Evolutionary conservation across 2,888 invertebrate genomes (phyloP), one percentile per base, ranked within the genome.

Genomic region (Lissonota sp.): DNA sequence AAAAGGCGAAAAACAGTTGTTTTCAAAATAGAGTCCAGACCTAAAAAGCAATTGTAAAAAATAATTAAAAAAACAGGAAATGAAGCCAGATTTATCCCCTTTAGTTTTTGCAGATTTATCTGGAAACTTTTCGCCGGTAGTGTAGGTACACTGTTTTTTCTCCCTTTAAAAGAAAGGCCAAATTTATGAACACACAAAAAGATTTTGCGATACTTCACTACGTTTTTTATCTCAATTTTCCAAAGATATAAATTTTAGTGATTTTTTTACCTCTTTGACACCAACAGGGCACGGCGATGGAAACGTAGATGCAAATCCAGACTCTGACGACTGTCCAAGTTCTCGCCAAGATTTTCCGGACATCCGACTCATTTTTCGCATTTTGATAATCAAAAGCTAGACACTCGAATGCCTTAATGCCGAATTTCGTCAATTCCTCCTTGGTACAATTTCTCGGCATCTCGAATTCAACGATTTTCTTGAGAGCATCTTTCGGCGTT

Each of bases 281-380:
- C 94, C 94, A 94, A 66, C 92, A 92, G 0, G 93, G 93, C 64
- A 94, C 88, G 5, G 93, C 94, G 70, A 94, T 90, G 39, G 90
- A 83, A 16, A 92, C 26, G 82, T 94, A 94, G 64, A 94, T 89
- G 8, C 86, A 83, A 6, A 93, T 81, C 94, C 94, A 94, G 72
- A 93, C 85, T 53, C 90, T 82, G 0, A 91, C n/a, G 10, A 93
- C 89, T 74, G 88, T 87, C 85, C 90, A 87, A 10, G 91, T 84
- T 84, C 90, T 91, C 6, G 83, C 84, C 8, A 93, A 46, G 3
- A 92, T 72, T 49, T 76, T 85, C 3, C 80, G 85, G 6, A 84
- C 71, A 14, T 85, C 78, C 5, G 85, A 81, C 14, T 79, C 67
- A 72, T 88, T 84, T 12, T 88, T 89, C 37, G 90, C 86, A 6